These are phyloP conservation scores for Graptemys geographica DNA, from an alignment of 2,797 vertebrate species.

Conservation along the genomic window DNA sequence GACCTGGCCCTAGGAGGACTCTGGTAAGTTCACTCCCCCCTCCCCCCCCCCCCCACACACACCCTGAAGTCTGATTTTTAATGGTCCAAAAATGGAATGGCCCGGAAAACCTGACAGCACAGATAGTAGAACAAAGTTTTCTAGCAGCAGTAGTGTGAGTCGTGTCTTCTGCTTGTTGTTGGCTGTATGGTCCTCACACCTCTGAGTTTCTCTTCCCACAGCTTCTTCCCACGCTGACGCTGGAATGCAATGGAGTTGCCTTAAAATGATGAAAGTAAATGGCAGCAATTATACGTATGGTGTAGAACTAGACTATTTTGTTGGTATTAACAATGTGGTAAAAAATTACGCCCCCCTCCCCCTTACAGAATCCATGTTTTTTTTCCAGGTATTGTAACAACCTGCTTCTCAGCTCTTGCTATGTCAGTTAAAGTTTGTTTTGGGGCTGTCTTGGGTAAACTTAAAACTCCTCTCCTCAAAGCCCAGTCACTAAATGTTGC, in stretches of 20 bases:
- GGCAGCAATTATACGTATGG: neutral
- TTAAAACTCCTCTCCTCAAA: neutral
- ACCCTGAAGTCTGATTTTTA: neutral
- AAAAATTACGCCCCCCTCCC: neutral
- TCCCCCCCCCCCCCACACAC: neutral
- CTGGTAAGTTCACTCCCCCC: slow-evolving; percentile 49
- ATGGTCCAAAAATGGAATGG: neutral
- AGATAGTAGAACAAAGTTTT: neutral
- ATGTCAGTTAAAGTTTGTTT: neutral
- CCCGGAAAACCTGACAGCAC: neutral
- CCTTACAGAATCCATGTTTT: neutral
- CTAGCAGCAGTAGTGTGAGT: neutral
- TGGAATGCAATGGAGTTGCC: neutral
- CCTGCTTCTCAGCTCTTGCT: neutral
- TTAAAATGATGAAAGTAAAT: slow-evolving; percentile 4
- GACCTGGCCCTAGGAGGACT: slow-evolving; percentile 6
- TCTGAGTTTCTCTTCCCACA: neutral
- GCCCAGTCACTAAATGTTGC: neutral
- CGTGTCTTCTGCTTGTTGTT: neutral
- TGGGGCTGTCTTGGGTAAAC: neutral
- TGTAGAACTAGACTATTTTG: neutral
- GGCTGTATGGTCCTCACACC: neutral
- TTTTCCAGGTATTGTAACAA: neutral
- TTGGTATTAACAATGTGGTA: neutral
- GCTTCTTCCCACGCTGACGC: neutral